A percentile compares a stretch with the other conserved stretches of the same genome.
These are phyloP conservation scores for Pygmarrhopalites habei DNA, from an alignment of 1,140 invertebrate genomes.

Conservation along the genomic window DNA sequence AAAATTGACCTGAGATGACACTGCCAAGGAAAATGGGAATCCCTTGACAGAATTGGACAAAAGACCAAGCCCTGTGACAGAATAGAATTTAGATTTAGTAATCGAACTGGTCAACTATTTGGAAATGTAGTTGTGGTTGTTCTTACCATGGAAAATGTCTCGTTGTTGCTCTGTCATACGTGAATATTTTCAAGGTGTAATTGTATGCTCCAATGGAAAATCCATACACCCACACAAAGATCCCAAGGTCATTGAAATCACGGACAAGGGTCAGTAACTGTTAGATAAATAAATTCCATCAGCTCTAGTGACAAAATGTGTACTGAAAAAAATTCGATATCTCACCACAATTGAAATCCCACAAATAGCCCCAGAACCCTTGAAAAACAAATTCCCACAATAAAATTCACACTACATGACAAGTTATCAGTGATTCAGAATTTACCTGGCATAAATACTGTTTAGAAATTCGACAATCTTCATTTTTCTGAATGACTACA, in stretches of 20 bases:
- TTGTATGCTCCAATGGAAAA: slow-evolving; percentile 64
- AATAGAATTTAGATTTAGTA: too few species aligned
- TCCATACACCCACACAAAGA: slow-evolving; percentile 72
- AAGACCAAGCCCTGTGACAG: slow-evolving; percentile 83
- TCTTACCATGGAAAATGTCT: slow-evolving; percentile 68
- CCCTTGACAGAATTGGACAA: slow-evolving; percentile 75
- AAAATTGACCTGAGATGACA: slow-evolving; percentile 70
- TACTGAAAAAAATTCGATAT: too few species aligned
- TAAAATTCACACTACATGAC: too few species aligned
- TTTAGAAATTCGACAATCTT: slow-evolving; percentile 73
- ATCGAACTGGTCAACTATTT: too few species aligned
- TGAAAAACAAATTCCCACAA: too few species aligned
- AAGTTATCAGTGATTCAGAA: not conserved
- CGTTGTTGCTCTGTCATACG: slow-evolving; percentile 72
- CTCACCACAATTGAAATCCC: slow-evolving; percentile 67
- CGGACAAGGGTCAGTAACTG: slow-evolving; percentile 72
- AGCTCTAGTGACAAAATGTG: too few species aligned
- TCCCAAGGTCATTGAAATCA: slow-evolving; percentile 58
- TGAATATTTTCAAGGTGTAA: slow-evolving; percentile 81
- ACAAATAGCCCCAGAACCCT: slow-evolving; percentile 58
- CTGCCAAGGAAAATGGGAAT: slow-evolving; percentile 75
- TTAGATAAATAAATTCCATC: too few species aligned
- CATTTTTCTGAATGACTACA: slow-evolving; percentile 69
- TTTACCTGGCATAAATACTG: slow-evolving; percentile 65
- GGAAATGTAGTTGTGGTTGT: too few species aligned